A percentile compares a stretch with the other conserved stretches of the same genome.
Conservation (phyloP, 2,888 invertebrate species). For the Catocala sponsa region DNA sequence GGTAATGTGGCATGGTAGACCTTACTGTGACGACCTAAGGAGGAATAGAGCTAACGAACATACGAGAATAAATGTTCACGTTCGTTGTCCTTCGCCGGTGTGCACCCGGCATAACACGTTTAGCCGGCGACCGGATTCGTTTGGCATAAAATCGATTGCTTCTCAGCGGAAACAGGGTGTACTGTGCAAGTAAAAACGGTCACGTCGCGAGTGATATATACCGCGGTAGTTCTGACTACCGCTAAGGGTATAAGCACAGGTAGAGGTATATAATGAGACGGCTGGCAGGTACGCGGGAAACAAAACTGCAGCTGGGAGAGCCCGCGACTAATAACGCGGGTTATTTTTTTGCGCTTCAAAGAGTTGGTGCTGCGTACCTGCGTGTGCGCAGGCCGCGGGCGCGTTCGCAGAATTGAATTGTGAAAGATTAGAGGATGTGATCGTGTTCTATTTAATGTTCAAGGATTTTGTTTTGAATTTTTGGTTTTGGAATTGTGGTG, state of each 20-base stretch:
- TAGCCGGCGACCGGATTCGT: constrained; percentile 1
- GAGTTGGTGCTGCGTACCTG: constrained; percentile 28
- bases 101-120: too few relatives aligned
- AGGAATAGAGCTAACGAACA: too few relatives aligned
- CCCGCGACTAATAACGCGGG: constrained; percentile 36
- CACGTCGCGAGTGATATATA: constrained; percentile 26
- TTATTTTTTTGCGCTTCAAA: constrained; percentile 34
- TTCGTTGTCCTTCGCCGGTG: too few relatives aligned
- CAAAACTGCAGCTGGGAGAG: constrained; percentile 40
- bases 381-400: constrained; percentile 7
- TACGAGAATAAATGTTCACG: too few relatives aligned
- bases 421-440: constrained; percentile 15
- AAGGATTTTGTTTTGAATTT: too few relatives aligned
- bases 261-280: constrained; percentile 67
- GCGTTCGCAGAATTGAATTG: constrained; percentile 15
- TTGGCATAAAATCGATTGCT: constrained; percentile 24
- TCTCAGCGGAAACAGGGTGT: constrained; percentile 31
- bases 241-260: constrained; percentile 41
- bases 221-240: constrained; percentile 29
- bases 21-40: too few relatives aligned
- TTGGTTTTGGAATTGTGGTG: too few relatives aligned
- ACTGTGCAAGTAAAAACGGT: constrained; percentile 27
- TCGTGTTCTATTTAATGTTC: not conserved
- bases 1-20: too few relatives aligned
- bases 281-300: constrained; percentile 47